A percentile compares a stretch with the other conserved stretches of the same genome.
These are phyloP conservation scores for Aelia acuminata DNA, from an alignment of 2,888 invertebrate species.

Conservation along the genomic window DNA sequence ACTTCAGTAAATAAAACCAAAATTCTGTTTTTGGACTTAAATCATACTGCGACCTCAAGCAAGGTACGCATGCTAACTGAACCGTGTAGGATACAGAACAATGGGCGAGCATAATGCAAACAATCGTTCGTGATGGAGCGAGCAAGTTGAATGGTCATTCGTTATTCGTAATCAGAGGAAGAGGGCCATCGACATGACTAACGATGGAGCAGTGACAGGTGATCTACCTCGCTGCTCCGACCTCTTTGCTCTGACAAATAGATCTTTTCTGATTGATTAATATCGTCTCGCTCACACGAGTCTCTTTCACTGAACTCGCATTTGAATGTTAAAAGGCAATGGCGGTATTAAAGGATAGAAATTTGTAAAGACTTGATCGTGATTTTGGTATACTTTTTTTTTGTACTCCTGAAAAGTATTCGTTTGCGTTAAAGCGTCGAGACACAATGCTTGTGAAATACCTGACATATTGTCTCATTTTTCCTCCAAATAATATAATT, in stretches of 20 bases:
- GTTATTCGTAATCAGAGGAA: not conserved
- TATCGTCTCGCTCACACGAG: not conserved
- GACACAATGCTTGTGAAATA: too few relatives aligned
- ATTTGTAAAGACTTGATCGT: too few relatives aligned
- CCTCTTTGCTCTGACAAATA: slow-evolving; percentile 16
- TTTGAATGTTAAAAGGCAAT: not conserved
- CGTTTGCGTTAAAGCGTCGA: too few relatives aligned
- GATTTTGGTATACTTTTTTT: too few relatives aligned
- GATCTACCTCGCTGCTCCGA: slow-evolving; percentile 16
- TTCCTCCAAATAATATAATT: too few relatives aligned
- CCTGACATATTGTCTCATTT: too few relatives aligned
- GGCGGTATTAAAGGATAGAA: not conserved
- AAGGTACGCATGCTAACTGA: not conserved
- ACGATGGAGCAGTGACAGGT: not conserved
- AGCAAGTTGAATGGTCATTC: slow-evolving; percentile 18
- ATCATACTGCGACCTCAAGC: too few relatives aligned
- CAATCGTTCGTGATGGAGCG: slow-evolving; percentile 21
- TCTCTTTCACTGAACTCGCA: not conserved
- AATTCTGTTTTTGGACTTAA: too few relatives aligned
- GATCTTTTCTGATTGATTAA: slow-evolving; percentile 20
- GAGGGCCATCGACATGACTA: not conserved
- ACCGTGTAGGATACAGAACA: not conserved
- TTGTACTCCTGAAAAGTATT: too few relatives aligned
- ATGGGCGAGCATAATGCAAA: not conserved
- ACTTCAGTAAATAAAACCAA: too few relatives aligned